These are phyloP conservation scores for Motacilla tschutschensis DNA, from an alignment of 2,113 vertebrate genomes.

Conservation along the genomic window DNA sequence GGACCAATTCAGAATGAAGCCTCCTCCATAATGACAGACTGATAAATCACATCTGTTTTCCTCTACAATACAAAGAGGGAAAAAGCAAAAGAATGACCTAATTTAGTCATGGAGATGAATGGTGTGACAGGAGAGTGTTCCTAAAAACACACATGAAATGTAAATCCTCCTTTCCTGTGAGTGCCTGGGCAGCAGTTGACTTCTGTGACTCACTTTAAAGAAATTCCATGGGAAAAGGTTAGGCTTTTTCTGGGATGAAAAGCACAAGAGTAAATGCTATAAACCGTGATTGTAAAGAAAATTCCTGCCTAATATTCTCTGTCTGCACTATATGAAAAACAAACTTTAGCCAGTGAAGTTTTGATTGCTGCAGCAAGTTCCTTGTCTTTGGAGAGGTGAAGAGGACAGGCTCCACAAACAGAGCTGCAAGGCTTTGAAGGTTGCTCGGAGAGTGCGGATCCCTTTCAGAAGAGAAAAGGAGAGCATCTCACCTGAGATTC, in stretches of 20 bases:
- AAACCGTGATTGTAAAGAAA: neutral
- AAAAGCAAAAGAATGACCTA: conserved; percentile 37
- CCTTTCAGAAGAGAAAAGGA: neutral
- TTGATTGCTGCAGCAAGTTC: neutral
- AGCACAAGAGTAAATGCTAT: neutral
- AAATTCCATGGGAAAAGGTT: conserved; percentile 34
- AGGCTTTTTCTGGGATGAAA: conserved; percentile 2
- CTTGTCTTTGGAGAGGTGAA: neutral
- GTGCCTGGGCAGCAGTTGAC: conserved; percentile 42
- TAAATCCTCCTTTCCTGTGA: conserved; percentile 51
- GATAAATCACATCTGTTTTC: conserved; percentile 23
- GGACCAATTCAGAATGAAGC: neutral
- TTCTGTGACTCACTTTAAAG: conserved; percentile 47
- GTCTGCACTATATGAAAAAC: neutral
- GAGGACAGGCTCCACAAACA: neutral
- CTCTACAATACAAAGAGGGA: neutral
- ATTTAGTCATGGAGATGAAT: conserved; percentile 42
- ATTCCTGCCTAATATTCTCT: neutral
- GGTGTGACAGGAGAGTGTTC: conserved; percentile 20
- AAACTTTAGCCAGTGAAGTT: conserved; percentile 15
- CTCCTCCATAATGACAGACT: conserved; percentile 16
- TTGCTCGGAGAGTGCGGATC: neutral
- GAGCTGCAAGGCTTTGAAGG: neutral
- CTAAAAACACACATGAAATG: conserved; percentile 35
- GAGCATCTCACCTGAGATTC: neutral